A percentile compares a stretch with the other conserved stretches of the same genome.
phyloP scores from a whole-genome alignment of 2,797 vertebrate species.

The Sebastes dallii region DNA sequence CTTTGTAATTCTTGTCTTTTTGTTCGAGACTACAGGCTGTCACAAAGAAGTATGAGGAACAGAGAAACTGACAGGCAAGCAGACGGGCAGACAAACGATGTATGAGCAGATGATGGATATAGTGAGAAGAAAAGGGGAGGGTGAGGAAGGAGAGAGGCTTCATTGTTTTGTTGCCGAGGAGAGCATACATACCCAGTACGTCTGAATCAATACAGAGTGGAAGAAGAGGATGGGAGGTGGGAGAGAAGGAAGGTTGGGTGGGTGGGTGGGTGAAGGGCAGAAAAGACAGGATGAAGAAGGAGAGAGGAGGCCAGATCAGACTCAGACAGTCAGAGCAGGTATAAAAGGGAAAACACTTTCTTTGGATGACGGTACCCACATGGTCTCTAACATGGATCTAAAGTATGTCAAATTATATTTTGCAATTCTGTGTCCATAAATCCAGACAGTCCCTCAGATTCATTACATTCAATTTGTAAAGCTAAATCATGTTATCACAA shows the following conservation, averaged over 20 bases:
- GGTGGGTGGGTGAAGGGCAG: slow-evolving; percentile 61
- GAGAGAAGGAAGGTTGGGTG: slow-evolving; percentile 50
- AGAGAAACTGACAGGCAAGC: slow-evolving; percentile 77
- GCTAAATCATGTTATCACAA: not conserved
- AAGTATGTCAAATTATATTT: not conserved
- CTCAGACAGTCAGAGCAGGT: slow-evolving; percentile 62
- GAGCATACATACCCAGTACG: slow-evolving; percentile 91
- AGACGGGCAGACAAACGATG: slow-evolving; percentile 74
- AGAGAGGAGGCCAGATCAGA: slow-evolving; percentile 82
- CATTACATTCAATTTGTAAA: not conserved
- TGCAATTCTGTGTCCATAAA: not conserved
- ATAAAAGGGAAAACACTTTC: slow-evolving; percentile 37
- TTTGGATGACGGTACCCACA: slow-evolving; percentile 9
- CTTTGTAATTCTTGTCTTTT: slow-evolving; percentile 38
- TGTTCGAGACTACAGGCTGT: slow-evolving; percentile 68
- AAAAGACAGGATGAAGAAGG: slow-evolving; percentile 80
- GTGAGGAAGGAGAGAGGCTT: slow-evolving; percentile 34
- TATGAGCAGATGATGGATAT: slow-evolving; percentile 65
- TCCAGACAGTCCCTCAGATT: not conserved
- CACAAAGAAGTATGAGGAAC: slow-evolving; percentile 72
- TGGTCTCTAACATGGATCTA: not conserved
- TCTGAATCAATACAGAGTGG: slow-evolving; percentile 85
- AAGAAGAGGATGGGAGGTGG: slow-evolving; percentile 58
- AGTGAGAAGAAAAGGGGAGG: slow-evolving; percentile 48
- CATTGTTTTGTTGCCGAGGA: slow-evolving; percentile 54